Evolutionary conservation across 2,797 vertebrate species (phyloP).

Genomic region (Oryzias sinensis): DNA sequence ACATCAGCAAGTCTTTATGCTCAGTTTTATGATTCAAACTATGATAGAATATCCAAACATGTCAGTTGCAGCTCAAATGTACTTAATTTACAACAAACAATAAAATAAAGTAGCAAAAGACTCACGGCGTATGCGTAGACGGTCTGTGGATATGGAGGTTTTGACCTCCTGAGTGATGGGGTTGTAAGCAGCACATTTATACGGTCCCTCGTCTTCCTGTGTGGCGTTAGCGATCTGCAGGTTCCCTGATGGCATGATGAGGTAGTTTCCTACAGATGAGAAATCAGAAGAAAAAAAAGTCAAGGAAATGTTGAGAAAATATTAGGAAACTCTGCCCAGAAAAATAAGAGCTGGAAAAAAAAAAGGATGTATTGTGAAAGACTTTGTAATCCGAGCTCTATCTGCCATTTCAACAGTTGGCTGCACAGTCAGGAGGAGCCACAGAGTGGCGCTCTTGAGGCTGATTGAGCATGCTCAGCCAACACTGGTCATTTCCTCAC

Average conservation of each 20-base stretch:
- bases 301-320: not conserved
- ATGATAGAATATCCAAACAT: not conserved
- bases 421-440: constrained; percentile 22
- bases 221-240: constrained; percentile 97
- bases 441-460: constrained; percentile 46
- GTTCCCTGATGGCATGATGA: constrained; percentile 98
- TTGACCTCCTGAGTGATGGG: constrained; percentile 96
- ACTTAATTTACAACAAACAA: not conserved
- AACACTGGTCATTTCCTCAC: constrained; percentile 49
- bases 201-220: constrained; percentile 91
- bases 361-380: constrained; percentile 17
- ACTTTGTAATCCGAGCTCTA: constrained; percentile 29
- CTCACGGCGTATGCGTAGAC: constrained; percentile 94
- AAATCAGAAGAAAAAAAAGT: too few relatives aligned
- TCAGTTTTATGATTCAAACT: not conserved
- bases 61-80: too few relatives aligned
- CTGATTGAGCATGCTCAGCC: not conserved
- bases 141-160: constrained; percentile 89
- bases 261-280: constrained; percentile 86
- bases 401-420: constrained; percentile 22
- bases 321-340: constrained; percentile 5
- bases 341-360: constrained; percentile 5
- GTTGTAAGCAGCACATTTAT: constrained; percentile 97
- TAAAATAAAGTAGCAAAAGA: not conserved
- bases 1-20: constrained; percentile 1